A percentile compares a stretch with the other conserved stretches of the same genome.
These are phyloP conservation scores for Melanargia galathea DNA, from an alignment of 2,888 invertebrate genomes.

Conservation along the genomic window DNA sequence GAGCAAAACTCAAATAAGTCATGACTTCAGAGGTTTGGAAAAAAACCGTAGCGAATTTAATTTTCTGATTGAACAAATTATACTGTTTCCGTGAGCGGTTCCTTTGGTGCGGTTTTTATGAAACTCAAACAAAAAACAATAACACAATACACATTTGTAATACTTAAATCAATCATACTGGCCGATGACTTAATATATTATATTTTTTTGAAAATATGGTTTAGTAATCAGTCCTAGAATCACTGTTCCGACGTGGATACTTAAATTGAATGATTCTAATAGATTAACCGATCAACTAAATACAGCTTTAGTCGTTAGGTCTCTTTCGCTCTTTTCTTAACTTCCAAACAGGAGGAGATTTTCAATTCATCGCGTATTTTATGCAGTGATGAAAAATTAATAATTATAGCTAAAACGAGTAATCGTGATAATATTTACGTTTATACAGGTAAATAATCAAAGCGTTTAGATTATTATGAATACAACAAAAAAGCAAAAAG, in stretches of 20 bases:
- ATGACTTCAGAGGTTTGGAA: constrained; percentile 14
- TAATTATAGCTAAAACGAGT: too few relatives aligned
- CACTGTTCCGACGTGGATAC: background rate
- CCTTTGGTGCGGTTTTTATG: constrained; percentile 25
- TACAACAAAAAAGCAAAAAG: too few relatives aligned
- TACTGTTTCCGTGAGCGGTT: constrained; percentile 22
- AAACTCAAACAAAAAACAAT: constrained; percentile 19
- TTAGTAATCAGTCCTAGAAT: background rate
- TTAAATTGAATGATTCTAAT: background rate
- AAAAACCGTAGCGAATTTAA: constrained; percentile 24
- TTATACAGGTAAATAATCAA: too few relatives aligned
- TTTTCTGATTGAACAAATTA: constrained; percentile 28
- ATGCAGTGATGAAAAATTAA: too few relatives aligned
- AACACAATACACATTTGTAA: constrained; percentile 19
- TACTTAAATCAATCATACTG: constrained; percentile 3
- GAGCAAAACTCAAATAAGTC: background rate
- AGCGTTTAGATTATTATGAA: too few relatives aligned
- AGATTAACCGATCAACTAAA: too few relatives aligned
- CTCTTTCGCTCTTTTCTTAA: too few relatives aligned
- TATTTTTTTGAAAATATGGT: background rate
- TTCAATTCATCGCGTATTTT: too few relatives aligned
- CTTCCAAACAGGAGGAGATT: too few relatives aligned
- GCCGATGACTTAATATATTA: constrained; percentile 4
- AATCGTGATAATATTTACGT: too few relatives aligned
- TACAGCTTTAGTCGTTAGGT: too few relatives aligned